Percentiles rank a stretch among this genome's conserved stretches.
These are phyloP conservation scores for Aythya baeri DNA, from an alignment of 2,113 vertebrate genomes.

Conservation along the genomic window DNA sequence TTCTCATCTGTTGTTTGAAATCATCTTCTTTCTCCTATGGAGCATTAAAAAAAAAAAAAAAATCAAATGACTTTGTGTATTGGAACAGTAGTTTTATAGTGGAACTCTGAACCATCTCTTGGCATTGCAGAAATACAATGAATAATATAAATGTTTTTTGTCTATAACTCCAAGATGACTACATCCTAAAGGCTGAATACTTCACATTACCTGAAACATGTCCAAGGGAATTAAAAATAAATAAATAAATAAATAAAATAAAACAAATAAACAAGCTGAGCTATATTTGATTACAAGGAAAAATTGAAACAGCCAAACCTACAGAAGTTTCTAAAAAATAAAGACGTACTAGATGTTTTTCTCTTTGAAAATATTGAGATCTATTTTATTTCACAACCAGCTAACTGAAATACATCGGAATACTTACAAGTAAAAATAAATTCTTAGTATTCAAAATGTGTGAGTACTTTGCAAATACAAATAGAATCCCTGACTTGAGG, in stretches of 20 bases:
- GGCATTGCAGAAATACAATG: not conserved
- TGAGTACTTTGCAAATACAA: not conserved
- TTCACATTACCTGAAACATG: not conserved
- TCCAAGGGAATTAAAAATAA: not conserved
- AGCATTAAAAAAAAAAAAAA: not conserved
- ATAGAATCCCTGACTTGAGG: not conserved
- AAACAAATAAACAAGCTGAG: not conserved
- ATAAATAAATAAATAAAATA: not conserved
- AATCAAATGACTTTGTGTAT: not conserved
- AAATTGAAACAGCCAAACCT: not conserved
- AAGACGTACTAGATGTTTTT: not conserved
- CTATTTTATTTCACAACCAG: not conserved
- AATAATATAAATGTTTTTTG: not conserved
- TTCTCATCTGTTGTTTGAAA: not conserved
- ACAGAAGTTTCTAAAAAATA: not conserved
- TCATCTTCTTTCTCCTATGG: not conserved
- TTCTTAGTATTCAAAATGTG: not conserved
- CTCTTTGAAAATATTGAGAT: not conserved
- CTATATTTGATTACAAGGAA: not conserved
- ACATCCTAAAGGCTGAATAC: not conserved
- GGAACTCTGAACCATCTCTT: not conserved
- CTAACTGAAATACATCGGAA: not conserved
- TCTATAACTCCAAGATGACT: not conserved
- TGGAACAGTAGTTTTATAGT: not conserved
- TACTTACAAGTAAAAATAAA: not conserved